phyloP scores from a whole-genome alignment of 2,888 invertebrate genomes.

The Lepas anatifera region DNA sequence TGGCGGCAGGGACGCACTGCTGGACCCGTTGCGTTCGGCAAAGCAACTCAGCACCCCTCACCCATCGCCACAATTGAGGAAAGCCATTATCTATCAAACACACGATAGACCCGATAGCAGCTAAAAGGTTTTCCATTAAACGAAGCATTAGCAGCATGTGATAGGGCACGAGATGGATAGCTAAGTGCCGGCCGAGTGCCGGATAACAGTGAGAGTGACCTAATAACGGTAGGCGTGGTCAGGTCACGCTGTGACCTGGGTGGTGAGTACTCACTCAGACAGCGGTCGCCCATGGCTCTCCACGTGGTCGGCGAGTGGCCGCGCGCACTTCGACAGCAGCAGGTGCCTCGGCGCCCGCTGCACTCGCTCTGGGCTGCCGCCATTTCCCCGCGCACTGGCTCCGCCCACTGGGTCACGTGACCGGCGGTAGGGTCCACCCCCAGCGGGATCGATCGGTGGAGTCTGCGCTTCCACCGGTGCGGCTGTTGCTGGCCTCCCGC shows the following conservation, averaged over 20 bases:
- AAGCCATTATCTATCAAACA: not conserved
- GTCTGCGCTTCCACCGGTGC: too few species aligned
- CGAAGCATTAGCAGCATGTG: not conserved
- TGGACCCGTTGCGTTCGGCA: not conserved
- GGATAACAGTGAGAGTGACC: not conserved
- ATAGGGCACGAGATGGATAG: too few species aligned
- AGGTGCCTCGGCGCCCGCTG: not conserved
- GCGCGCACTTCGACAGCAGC: not conserved
- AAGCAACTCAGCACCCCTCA: too few species aligned
- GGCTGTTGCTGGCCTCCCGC: not conserved
- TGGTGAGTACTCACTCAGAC: not conserved
- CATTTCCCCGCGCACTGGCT: constrained; percentile 4
- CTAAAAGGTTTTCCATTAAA: constrained; percentile 7
- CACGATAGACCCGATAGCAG: not conserved
- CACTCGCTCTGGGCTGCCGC: not conserved
- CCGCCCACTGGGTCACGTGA: constrained; percentile 3
- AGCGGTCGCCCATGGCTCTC: not conserved
- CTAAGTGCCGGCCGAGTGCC: not conserved
- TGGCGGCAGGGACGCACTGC: not conserved
- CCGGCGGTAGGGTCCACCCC: not conserved
- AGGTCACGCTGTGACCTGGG: not conserved
- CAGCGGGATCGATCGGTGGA: not conserved
- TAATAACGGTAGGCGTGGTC: not conserved
- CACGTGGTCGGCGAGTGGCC: not conserved
- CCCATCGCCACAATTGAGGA: not conserved